phyloP scores from a whole-genome alignment of 2,113 vertebrate species.

The Lanius collurio region DNA sequence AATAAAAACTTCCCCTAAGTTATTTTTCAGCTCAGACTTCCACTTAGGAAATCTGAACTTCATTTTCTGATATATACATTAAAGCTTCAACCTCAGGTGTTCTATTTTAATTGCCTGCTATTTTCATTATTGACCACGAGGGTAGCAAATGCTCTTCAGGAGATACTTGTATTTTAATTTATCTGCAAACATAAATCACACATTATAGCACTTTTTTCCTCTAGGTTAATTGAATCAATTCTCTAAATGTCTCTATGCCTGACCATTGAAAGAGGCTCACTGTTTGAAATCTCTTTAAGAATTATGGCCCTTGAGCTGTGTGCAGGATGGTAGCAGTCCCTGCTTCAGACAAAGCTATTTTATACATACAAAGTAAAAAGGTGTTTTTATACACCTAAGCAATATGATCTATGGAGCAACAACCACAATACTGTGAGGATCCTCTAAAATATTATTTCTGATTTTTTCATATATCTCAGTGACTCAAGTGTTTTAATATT shows the following conservation, averaged over 20 bases:
- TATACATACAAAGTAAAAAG: not conserved
- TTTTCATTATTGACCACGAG: conserved; percentile 50
- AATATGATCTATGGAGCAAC: conserved; percentile 42
- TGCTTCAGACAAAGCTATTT: conserved; percentile 36
- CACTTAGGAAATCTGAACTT: not conserved
- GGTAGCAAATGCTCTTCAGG: conserved; percentile 60
- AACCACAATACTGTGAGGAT: not conserved
- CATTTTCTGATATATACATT: not conserved
- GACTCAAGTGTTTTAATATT: not conserved
- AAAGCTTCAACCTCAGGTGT: conserved; percentile 51
- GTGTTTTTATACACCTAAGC: not conserved
- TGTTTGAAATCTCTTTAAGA: conserved; percentile 61
- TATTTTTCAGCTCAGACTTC: conserved; percentile 27
- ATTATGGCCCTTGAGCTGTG: conserved; percentile 49
- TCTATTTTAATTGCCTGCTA: conserved; percentile 56
- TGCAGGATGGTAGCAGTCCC: conserved; percentile 7
- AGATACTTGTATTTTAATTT: conserved; percentile 73
- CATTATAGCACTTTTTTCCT: conserved; percentile 60
- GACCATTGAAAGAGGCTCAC: conserved; percentile 60
- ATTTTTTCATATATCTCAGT: not conserved
- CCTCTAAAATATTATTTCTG: not conserved
- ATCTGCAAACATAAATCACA: conserved; percentile 78
- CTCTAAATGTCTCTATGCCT: conserved; percentile 67
- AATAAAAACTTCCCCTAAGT: not conserved
- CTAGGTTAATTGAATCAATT: conserved; percentile 75